A percentile compares a stretch with the other conserved stretches of the same genome.
phyloP scores from a whole-genome alignment of 2,888 invertebrate species.

The Eurois occulta region DNA sequence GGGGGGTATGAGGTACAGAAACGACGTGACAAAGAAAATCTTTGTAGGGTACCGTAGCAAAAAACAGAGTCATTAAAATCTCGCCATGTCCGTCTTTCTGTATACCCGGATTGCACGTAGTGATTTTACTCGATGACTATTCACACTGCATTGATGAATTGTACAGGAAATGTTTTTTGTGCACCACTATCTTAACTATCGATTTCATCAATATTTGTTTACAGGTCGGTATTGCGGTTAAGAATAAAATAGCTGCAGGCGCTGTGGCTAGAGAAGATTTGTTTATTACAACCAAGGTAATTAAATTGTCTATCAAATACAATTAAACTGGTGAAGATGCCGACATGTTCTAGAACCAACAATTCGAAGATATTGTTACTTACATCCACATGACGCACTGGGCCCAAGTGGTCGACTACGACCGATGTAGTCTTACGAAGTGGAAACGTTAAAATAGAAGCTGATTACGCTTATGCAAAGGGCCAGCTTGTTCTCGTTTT shows the following conservation, averaged over 20 bases:
- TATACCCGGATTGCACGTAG: neutral
- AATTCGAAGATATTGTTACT: neutral
- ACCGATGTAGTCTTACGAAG: neutral
- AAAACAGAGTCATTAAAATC: neutral
- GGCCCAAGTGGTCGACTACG: neutral
- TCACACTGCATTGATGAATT: too few species aligned
- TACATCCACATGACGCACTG: neutral
- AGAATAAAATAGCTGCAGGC: slow-evolving; percentile 86
- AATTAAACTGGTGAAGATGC: neutral
- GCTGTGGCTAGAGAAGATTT: slow-evolving; percentile 88
- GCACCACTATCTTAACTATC: too few species aligned
- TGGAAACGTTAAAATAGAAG: neutral
- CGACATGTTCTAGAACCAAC: neutral
- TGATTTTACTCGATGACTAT: too few species aligned
- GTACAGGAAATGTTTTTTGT: too few species aligned
- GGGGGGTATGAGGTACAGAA: neutral
- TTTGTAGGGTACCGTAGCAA: too few species aligned
- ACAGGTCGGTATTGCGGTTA: slow-evolving; percentile 85
- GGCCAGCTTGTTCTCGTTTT: neutral
- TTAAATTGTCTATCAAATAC: neutral
- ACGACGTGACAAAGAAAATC: neutral
- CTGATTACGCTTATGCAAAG: neutral
- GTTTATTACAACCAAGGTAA: slow-evolving; percentile 90
- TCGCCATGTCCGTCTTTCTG: neutral
- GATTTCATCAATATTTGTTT: neutral